Evolutionary conservation across 2,888 invertebrate species (phyloP).

Genomic region (Ochropleura plecta): DNA sequence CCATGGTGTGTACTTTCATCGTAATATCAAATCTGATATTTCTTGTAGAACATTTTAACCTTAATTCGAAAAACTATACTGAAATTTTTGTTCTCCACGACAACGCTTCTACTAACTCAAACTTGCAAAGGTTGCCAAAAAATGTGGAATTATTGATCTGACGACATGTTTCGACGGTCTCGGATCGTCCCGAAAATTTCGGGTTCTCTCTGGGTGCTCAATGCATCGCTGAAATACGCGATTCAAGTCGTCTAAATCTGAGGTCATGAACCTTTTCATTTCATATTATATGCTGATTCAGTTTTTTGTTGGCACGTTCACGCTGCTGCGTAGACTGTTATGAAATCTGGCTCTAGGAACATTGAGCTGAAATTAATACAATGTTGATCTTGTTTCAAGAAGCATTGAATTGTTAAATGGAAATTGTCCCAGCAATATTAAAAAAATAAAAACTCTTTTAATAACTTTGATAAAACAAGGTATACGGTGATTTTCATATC

Average conservation of each 20-base stretch:
- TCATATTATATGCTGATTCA: slow-evolving; percentile 18
- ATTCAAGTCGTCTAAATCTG: not conserved
- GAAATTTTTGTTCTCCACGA: not conserved
- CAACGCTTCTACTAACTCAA: not conserved
- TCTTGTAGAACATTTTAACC: not conserved
- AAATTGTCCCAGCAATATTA: not conserved
- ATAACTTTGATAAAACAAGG: not conserved
- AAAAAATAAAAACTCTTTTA: not conserved
- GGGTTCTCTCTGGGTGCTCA: not conserved
- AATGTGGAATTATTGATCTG: slow-evolving; percentile 3
- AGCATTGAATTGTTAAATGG: not conserved
- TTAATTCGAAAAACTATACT: not conserved
- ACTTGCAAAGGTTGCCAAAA: slow-evolving; percentile 39
- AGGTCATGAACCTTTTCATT: slow-evolving; percentile 41
- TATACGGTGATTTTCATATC: slow-evolving; percentile 1
- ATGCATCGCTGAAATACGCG: slow-evolving; percentile 10
- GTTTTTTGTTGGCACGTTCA: slow-evolving; percentile 47
- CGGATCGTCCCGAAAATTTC: not conserved
- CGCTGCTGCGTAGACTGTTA: slow-evolving; percentile 9
- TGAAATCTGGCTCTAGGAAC: slow-evolving; percentile 23
- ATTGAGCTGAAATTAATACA: slow-evolving; percentile 10
- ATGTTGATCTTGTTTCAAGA: slow-evolving; percentile 15
- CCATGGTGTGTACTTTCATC: not conserved
- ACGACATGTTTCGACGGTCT: slow-evolving; percentile 11
- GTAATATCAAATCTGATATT: not conserved